Conservation (phyloP, 2,113 vertebrate species). For the Myotis davidii region DNA sequence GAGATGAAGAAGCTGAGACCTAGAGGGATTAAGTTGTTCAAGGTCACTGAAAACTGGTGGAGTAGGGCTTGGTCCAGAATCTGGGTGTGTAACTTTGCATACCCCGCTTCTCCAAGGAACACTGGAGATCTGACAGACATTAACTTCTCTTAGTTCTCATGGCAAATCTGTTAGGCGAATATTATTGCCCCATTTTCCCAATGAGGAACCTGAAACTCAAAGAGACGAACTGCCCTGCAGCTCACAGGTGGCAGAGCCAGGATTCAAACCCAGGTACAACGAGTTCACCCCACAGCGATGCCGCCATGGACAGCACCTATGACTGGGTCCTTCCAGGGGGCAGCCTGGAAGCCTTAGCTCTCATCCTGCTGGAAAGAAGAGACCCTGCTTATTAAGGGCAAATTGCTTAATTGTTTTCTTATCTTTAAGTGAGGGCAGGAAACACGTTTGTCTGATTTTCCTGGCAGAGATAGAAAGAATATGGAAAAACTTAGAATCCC, state of each 20-base stretch:
- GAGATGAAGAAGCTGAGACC: neutral
- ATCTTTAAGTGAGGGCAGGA: neutral
- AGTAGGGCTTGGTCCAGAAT: neutral
- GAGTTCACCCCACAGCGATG: neutral
- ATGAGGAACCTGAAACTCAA: neutral
- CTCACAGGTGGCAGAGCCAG: neutral
- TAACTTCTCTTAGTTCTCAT: neutral
- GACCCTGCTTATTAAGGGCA: neutral
- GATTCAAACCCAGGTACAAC: neutral
- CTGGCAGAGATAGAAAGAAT: neutral
- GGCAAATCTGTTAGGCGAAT: neutral
- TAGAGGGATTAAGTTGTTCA: neutral
- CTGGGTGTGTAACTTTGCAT: neutral
- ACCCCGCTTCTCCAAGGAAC: neutral
- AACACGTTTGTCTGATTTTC: neutral
- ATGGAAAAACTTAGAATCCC: neutral
- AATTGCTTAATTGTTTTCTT: slow-evolving; percentile 10
- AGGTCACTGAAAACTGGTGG: neutral
- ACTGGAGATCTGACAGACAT: neutral
- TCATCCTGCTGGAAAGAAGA: neutral
- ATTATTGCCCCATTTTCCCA: neutral
- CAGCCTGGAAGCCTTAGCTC: neutral
- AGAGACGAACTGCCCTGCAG: neutral
- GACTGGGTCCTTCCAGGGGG: neutral
- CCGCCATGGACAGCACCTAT: neutral